These are phyloP conservation scores for Haliclona indistincta DNA, from an alignment of 37 sponge, comb jelly and placozoan species.

Conservation along the genomic window DNA sequence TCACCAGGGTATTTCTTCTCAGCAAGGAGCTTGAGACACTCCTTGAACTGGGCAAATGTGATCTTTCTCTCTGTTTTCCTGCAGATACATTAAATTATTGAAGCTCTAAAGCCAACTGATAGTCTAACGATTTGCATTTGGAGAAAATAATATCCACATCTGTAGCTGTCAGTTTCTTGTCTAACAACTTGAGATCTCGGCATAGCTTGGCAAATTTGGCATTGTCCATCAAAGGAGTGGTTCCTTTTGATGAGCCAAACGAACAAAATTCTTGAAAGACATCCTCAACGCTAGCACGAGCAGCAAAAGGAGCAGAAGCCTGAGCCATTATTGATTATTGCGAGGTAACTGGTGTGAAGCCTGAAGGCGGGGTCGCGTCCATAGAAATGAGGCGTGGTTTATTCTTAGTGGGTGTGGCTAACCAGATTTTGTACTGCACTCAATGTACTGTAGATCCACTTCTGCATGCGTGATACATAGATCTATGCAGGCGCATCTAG, in stretches of 20 bases:
- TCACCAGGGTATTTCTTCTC: constrained; percentile 81
- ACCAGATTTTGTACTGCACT: not conserved
- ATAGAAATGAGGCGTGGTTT: not conserved
- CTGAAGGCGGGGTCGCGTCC: not conserved
- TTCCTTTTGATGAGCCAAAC: constrained; percentile 60
- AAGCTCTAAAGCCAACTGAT: not conserved
- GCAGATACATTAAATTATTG: not conserved
- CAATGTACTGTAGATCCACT: too few relatives aligned
- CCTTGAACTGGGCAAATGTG: constrained; percentile 73
- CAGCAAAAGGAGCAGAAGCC: too few relatives aligned
- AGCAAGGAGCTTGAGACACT: constrained; percentile 55
- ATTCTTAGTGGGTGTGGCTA: not conserved
- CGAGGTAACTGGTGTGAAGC: not conserved
- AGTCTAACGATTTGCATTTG: constrained; percentile 65
- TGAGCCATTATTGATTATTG: not conserved
- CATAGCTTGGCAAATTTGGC: constrained; percentile 88
- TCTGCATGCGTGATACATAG: too few relatives aligned
- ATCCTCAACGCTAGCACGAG: constrained; percentile 21
- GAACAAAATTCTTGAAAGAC: constrained; percentile 60
- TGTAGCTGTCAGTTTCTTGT: constrained; percentile 80
- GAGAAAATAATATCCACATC: constrained; percentile 90
- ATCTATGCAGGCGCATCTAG: too few relatives aligned
- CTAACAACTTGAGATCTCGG: constrained; percentile 73
- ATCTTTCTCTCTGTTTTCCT: constrained; percentile 91
- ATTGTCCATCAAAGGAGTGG: constrained; percentile 61